Conservation (phyloP, 2,797 vertebrate species). For the Schizopygopsis malacanthus region DNA sequence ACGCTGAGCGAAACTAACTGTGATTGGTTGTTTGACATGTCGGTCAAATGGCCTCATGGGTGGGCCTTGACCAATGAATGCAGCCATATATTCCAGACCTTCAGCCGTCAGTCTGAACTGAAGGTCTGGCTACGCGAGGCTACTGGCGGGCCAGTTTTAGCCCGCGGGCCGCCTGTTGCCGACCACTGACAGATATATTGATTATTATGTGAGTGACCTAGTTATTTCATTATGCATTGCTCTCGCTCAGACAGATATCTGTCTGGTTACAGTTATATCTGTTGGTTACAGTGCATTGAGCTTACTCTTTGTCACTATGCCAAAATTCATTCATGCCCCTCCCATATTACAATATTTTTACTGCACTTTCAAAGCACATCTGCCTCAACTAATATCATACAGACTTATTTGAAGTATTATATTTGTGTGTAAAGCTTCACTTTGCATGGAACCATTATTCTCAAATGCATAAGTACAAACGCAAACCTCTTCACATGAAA, state of each 20-base stretch:
- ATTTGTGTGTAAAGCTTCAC: conserved; percentile 4
- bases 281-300: background rate
- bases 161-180: no score
- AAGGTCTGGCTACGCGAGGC: no score
- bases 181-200: background rate
- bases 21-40: no score
- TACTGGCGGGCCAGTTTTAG: no score
- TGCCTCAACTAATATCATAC: background rate
- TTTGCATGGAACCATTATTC: background rate
- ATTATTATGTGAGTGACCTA: background rate
- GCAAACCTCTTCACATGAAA: background rate
- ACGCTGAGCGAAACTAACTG: no score
- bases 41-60: no score
- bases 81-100: no score
- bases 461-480: background rate
- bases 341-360: background rate
- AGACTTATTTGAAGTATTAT: background rate
- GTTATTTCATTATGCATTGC: background rate
- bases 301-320: background rate
- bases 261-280: no score
- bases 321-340: background rate
- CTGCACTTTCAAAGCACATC: background rate
- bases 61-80: no score
- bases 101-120: no score
- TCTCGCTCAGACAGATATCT: background rate